A percentile compares a stretch with the other conserved stretches of the same genome.
phyloP scores from a whole-genome alignment of 2,888 invertebrate genomes.

The Agriotes lineatus region DNA sequence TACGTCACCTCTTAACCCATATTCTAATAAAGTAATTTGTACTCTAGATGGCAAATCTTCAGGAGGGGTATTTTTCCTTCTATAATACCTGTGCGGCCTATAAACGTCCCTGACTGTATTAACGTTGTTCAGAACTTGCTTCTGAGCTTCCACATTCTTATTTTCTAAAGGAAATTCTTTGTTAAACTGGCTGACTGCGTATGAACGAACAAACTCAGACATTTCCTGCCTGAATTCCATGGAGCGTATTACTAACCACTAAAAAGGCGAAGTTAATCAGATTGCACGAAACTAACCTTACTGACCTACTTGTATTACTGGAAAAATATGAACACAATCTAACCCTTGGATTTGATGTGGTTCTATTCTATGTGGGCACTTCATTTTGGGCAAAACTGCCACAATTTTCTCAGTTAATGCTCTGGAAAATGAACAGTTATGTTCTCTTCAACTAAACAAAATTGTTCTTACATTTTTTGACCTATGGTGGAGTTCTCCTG shows the following conservation, averaged over 20 bases:
- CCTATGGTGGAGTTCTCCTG: slow-evolving; percentile 92
- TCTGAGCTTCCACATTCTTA: slow-evolving; percentile 70
- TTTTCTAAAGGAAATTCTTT: slow-evolving; percentile 76
- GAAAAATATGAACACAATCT: slow-evolving; percentile 95
- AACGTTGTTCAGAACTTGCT: slow-evolving; percentile 73
- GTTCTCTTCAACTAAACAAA: no score
- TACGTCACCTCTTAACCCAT: slow-evolving; percentile 72
- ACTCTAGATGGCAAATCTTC: slow-evolving; percentile 80
- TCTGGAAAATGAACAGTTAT: slow-evolving; percentile 71
- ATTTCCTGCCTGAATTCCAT: slow-evolving; percentile 90
- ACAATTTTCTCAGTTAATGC: slow-evolving; percentile 98
- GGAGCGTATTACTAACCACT: slow-evolving; percentile 97
- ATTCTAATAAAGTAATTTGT: slow-evolving; percentile 88
- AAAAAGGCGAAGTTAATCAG: no score
- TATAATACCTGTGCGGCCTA: slow-evolving; percentile 81
- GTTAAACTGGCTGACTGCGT: slow-evolving; percentile 88
- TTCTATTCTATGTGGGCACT: slow-evolving; percentile 93
- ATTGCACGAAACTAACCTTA: no score
- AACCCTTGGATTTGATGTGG: slow-evolving; percentile 99
- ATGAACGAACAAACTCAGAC: slow-evolving; percentile 84
- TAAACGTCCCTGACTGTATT: slow-evolving; percentile 76
- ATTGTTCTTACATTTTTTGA: slow-evolving; percentile 90
- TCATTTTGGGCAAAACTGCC: slow-evolving; percentile 88
- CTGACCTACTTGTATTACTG: slow-evolving; percentile 81
- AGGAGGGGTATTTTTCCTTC: slow-evolving; percentile 76